phyloP scores from a whole-genome alignment of 1,140 invertebrate genomes.

The Drosophila elegans region DNA sequence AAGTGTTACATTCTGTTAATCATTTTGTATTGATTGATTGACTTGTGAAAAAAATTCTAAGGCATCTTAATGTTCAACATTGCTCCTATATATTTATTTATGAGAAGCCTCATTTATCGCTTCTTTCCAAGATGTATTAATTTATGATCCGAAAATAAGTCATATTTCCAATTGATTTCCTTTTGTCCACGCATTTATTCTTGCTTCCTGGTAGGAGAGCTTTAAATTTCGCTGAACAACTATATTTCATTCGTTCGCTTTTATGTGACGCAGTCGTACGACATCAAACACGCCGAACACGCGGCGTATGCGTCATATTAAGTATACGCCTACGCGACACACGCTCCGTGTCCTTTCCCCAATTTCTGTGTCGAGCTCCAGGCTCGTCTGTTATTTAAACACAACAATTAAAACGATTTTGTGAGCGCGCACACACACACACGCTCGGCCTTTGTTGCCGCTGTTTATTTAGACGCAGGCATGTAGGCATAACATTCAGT shows the following conservation, averaged over 20 bases:
- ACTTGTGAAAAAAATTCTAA: too few relatives aligned
- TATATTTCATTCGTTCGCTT: conserved; percentile 29
- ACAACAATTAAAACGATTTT: conserved; percentile 81
- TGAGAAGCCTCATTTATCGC: too few relatives aligned
- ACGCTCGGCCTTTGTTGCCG: conserved; percentile 30
- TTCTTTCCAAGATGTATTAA: too few relatives aligned
- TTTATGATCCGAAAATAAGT: too few relatives aligned
- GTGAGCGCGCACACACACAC: conserved; percentile 44
- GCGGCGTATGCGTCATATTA: conserved; percentile 60
- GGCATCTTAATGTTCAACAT: too few relatives aligned
- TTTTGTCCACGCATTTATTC: background rate
- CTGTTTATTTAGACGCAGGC: conserved; percentile 74
- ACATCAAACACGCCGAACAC: conserved; percentile 39
- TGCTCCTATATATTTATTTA: too few relatives aligned
- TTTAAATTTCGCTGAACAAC: conserved; percentile 21
- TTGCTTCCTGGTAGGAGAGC: conserved; percentile 1
- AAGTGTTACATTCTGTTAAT: too few relatives aligned
- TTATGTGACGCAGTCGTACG: conserved; percentile 42
- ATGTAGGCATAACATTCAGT: conserved; percentile 76
- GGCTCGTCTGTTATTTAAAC: conserved; percentile 72
- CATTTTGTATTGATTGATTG: too few relatives aligned
- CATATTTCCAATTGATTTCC: conserved; percentile 1
- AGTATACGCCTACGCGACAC: conserved; percentile 70
- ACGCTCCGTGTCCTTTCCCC: conserved; percentile 28
- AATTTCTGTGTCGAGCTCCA: conserved; percentile 21